Conservation (phyloP, 2,797 vertebrate genomes). For the Epinephelus malabaricus region DNA sequence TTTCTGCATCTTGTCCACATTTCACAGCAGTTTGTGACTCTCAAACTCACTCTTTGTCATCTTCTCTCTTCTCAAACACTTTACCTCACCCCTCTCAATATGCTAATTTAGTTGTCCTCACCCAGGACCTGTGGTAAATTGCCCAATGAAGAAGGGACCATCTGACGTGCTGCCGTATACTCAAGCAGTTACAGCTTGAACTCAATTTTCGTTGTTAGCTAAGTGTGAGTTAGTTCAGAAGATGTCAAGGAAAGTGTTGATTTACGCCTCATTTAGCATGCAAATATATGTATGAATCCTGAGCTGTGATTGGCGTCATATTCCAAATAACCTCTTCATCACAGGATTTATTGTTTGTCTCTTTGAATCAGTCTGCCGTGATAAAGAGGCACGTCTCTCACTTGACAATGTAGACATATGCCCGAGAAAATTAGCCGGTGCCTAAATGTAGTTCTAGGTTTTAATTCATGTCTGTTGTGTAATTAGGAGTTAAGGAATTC, state of each 20-base stretch:
- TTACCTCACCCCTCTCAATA: slow-evolving; percentile 46
- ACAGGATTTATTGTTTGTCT: slow-evolving; percentile 46
- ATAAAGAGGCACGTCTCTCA: slow-evolving; percentile 25
- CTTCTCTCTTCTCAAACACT: slow-evolving; percentile 15
- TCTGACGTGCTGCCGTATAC: slow-evolving; percentile 42
- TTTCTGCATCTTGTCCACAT: slow-evolving; percentile 28
- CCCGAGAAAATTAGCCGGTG: slow-evolving; percentile 13
- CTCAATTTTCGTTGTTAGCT: slow-evolving; percentile 58
- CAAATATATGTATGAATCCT: slow-evolving; percentile 59
- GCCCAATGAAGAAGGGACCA: slow-evolving; percentile 44
- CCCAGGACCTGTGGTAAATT: slow-evolving; percentile 56
- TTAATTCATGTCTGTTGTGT: neutral
- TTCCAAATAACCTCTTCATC: slow-evolving; percentile 53
- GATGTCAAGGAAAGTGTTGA: slow-evolving; percentile 61
- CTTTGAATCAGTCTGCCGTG: slow-evolving; percentile 26
- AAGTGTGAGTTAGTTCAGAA: slow-evolving; percentile 53
- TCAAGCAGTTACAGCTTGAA: slow-evolving; percentile 53
- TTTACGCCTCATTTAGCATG: slow-evolving; percentile 69
- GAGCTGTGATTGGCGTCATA: slow-evolving; percentile 54
- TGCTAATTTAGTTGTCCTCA: slow-evolving; percentile 49
- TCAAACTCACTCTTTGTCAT: slow-evolving; percentile 19
- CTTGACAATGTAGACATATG: slow-evolving; percentile 6
- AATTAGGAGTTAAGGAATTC: neutral
- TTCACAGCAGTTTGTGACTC: slow-evolving; percentile 16
- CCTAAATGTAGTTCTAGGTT: neutral